These are phyloP conservation scores for Cataglyphis rosenhaueri DNA, from an alignment of 2,888 invertebrate genomes.

Conservation along the genomic window DNA sequence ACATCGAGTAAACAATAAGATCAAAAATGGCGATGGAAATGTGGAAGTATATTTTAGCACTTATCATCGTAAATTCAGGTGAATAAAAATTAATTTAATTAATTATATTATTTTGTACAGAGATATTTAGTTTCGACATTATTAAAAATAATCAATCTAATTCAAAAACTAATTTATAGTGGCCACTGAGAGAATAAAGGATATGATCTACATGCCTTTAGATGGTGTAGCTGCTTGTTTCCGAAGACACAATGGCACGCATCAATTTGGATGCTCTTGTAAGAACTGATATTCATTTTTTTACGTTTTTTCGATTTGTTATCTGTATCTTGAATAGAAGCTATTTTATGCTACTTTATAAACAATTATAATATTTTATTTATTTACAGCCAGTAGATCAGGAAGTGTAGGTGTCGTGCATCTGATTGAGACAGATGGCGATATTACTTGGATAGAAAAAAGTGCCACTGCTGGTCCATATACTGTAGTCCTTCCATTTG, in stretches of 20 bases:
- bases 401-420: slow-evolving; percentile 96
- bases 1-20: neutral
- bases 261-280: slow-evolving; percentile 98
- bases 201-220: slow-evolving; percentile 93
- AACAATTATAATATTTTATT: neutral
- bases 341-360: neutral
- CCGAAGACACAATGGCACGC: slow-evolving; percentile 96
- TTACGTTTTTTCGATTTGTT: neutral
- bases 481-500: slow-evolving; percentile 90
- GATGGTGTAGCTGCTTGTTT: slow-evolving; percentile 93
- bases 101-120: neutral
- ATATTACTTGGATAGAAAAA: slow-evolving; percentile 91
- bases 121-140: neutral
- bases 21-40: slow-evolving; percentile 10
- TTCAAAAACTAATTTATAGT: slow-evolving; percentile 81
- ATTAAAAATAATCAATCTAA: neutral
- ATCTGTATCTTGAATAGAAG: neutral
- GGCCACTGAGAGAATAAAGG: slow-evolving; percentile 89
- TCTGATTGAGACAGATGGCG: slow-evolving; percentile 88
- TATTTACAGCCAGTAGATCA: slow-evolving; percentile 88
- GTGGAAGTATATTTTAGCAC: slow-evolving; percentile 53
- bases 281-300: slow-evolving; percentile 84
- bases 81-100: neutral
- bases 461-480: slow-evolving; percentile 93
- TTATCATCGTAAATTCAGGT: slow-evolving; percentile 55